A percentile compares a stretch with the other conserved stretches of the same genome.
Conservation (phyloP, 2,113 vertebrate genomes). For the Salvator merianae region DNA sequence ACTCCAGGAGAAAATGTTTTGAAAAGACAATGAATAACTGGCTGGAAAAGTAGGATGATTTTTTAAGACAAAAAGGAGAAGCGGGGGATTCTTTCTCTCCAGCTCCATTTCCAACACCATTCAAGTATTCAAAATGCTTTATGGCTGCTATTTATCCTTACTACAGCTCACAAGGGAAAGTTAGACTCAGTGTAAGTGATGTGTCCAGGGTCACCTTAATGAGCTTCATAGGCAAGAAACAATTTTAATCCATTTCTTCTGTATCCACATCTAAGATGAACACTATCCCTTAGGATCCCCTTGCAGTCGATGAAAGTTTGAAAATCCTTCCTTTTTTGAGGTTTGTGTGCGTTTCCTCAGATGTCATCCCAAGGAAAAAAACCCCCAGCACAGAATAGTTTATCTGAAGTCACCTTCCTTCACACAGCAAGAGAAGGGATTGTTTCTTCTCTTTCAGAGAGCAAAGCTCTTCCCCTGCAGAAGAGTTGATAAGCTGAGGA, state of each 20-base stretch:
- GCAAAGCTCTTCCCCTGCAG: constrained; percentile 6
- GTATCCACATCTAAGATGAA: not conserved
- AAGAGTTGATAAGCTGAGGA: constrained; percentile 21
- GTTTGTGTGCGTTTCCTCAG: not conserved
- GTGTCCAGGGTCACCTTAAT: not conserved
- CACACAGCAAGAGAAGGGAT: not conserved
- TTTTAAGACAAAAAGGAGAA: not conserved
- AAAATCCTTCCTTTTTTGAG: not conserved
- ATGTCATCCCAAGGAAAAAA: not conserved
- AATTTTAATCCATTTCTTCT: not conserved
- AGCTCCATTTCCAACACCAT: not conserved
- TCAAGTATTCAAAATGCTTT: not conserved
- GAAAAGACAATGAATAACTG: not conserved
- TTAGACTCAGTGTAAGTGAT: not conserved
- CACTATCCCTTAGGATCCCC: not conserved
- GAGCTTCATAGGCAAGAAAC: not conserved
- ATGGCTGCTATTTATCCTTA: not conserved
- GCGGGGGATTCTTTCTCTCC: not conserved
- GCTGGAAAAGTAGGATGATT: not conserved
- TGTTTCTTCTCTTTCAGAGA: constrained; percentile 4
- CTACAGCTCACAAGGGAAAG: not conserved
- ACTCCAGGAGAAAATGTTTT: not conserved
- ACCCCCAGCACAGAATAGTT: not conserved
- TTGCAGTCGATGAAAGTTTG: not conserved
- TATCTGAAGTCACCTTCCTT: not conserved